Evolutionary conservation across 2,888 invertebrate genomes (phyloP).

Genomic region (Cerceris ruficornis): DNA sequence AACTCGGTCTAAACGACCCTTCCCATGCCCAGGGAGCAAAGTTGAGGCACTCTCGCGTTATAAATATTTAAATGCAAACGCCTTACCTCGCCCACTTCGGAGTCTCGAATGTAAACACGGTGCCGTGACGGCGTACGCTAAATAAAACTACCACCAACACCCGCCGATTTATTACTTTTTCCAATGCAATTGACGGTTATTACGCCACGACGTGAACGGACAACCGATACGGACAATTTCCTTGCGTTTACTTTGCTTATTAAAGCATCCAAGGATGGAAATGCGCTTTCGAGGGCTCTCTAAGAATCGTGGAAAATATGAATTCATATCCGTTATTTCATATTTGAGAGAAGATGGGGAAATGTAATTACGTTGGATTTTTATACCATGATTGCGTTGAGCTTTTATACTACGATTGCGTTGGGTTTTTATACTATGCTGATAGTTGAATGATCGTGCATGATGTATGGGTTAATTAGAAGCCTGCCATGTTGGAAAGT

Average conservation of each 20-base stretch:
- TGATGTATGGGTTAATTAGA: no score
- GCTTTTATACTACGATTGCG: no score
- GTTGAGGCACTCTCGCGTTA: constrained; percentile 14
- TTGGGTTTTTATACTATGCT: no score
- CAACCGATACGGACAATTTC: constrained; percentile 19
- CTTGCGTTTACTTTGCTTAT: not conserved
- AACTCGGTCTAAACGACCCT: not conserved
- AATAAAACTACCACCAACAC: not conserved
- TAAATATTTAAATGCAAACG: constrained; percentile 29
- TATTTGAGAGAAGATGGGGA: no score
- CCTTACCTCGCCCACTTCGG: not conserved
- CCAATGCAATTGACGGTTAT: constrained; percentile 25
- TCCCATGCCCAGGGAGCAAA: not conserved
- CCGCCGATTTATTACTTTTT: constrained; percentile 13
- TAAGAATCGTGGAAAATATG: no score
- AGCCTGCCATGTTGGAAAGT: no score
- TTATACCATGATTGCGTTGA: no score
- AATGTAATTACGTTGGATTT: no score
- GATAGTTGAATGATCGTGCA: no score
- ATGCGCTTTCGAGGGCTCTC: no score
- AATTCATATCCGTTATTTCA: no score
- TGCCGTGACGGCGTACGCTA: no score
- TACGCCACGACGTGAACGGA: not conserved
- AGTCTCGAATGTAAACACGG: constrained; percentile 1
- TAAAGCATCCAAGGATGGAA: not conserved